Evolutionary conservation across 2,888 invertebrate species (phyloP).

Genomic region (Altica lythri): DNA sequence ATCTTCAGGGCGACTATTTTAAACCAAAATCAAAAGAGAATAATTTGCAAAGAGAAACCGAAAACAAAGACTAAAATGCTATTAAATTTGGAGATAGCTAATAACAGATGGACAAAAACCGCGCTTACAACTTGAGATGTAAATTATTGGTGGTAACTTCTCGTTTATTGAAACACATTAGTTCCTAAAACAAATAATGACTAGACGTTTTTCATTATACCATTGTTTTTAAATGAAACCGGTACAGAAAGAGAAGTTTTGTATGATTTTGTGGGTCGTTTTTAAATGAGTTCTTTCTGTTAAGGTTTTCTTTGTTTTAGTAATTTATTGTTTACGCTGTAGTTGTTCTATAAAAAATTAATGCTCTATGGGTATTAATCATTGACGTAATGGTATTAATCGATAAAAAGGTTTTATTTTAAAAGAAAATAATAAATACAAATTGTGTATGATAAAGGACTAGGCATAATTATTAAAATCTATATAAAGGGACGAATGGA

Average conservation of each 20-base stretch:
- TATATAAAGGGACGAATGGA: too few species aligned
- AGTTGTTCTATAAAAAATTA: too few species aligned
- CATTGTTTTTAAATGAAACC: slow-evolving; percentile 10
- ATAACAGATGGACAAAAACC: slow-evolving; percentile 23
- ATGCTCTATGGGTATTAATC: too few species aligned
- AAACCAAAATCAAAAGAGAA: slow-evolving; percentile 13
- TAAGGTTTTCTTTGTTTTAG: too few species aligned
- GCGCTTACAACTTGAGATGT: slow-evolving; percentile 25
- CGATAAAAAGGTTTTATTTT: too few species aligned
- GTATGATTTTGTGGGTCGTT: too few species aligned
- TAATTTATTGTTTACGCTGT: too few species aligned
- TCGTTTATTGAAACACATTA: slow-evolving; percentile 25
- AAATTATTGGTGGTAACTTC: slow-evolving; percentile 27
- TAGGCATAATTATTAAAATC: too few species aligned
- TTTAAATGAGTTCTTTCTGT: too few species aligned
- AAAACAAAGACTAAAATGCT: slow-evolving; percentile 17
- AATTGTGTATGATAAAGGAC: too few species aligned
- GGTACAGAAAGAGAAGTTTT: not conserved
- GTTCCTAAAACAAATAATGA: slow-evolving; percentile 21
- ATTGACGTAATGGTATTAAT: too few species aligned
- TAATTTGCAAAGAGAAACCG: slow-evolving; percentile 8
- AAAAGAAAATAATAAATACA: too few species aligned
- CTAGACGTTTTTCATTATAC: slow-evolving; percentile 21
- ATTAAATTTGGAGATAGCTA: slow-evolving; percentile 25
- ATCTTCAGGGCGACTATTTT: not conserved